Base-by-base conservation (phyloP, 2,797 vertebrate species). In the Crypturellus tataupa region DNA sequence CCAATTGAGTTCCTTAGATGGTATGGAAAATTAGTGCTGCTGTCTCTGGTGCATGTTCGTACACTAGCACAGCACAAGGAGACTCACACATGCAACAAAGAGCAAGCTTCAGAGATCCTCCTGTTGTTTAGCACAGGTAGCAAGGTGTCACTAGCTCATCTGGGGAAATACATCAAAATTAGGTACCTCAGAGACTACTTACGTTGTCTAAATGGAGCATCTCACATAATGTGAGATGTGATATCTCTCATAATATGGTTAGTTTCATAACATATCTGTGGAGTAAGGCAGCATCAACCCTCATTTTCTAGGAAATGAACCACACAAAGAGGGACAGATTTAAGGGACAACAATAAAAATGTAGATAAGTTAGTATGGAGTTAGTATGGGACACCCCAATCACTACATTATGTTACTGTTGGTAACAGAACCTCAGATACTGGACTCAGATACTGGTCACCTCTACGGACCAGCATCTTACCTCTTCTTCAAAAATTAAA, bases 21-120 rank as follows among this genome's bases (percentile, higher is more conserved):
- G 85, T 90, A 94, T 90, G 85, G 94, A 97, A 92, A 96, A 96
- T 94, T 20, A 68, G 92, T 58, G 60, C n/a, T 47, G 80, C 64
- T 93, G 81, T 93, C 70, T 89, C 89, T 53, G 93, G 87, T 83
- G 67, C 0, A 25, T 2, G 39, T 39, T 92, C 7, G 2, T 77
- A 58, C 75, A 65, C 85, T 31, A 84, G 70, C 79, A 56, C 56
- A 33, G 80, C 18, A 0, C 14, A 87, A 0, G 1, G 46, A 88
- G 39, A 53, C 46, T 58, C 49, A n/a, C 71, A 42, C 10, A 81
- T 56, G 47, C 67, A 51, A 67, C 15, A 67, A 93, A 92, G 2
- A 10, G 81, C 87, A 80, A 85, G 31, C 70, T 89, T 42, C 63
- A 53, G 7, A 70, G 42, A 31, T 81, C 79, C 24, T 33, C 21